A percentile compares a stretch with the other conserved stretches of the same genome.
phyloP scores from a whole-genome alignment of 2,113 vertebrate species.

The Tiliqua scincoides region DNA sequence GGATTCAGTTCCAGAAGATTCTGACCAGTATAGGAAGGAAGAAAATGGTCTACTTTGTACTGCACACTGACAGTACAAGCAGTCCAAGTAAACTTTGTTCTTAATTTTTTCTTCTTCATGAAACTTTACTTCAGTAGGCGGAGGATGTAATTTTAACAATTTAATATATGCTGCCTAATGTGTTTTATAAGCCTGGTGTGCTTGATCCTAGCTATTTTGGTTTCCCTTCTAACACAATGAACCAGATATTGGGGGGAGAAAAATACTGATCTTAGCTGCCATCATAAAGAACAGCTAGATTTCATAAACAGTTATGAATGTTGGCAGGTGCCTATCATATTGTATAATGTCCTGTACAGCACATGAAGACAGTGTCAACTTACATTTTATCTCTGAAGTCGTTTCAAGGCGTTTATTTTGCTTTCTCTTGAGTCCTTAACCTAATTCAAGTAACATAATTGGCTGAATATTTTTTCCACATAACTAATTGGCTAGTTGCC shows the following conservation, averaged over 20 bases:
- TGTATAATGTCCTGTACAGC: constrained; percentile 75
- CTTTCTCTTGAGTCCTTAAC: constrained; percentile 78
- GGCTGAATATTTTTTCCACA: constrained; percentile 85
- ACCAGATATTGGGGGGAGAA: constrained; percentile 82
- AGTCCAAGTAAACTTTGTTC: constrained; percentile 40
- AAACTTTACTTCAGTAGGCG: constrained; percentile 70
- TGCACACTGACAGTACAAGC: constrained; percentile 15
- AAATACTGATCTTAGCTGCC: constrained; percentile 80
- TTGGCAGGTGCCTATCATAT: constrained; percentile 86
- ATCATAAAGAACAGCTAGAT: constrained; percentile 79
- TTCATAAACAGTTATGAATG: constrained; percentile 85
- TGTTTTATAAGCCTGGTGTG: constrained; percentile 78
- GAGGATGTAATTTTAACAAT: constrained; percentile 83
- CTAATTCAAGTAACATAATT: constrained; percentile 81
- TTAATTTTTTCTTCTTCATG: constrained; percentile 59
- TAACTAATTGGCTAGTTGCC: constrained; percentile 84
- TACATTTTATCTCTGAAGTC: constrained; percentile 79
- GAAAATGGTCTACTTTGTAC: background rate
- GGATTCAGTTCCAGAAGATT: background rate
- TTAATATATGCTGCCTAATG: constrained; percentile 82
- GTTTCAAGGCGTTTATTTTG: constrained; percentile 79
- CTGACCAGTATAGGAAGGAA: background rate
- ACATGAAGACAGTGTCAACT: constrained; percentile 79
- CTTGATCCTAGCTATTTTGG: constrained; percentile 82
- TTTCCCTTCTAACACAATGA: constrained; percentile 82